Conservation (phyloP, 1,140 invertebrate genomes). For the Diachasma alloeum region DNA sequence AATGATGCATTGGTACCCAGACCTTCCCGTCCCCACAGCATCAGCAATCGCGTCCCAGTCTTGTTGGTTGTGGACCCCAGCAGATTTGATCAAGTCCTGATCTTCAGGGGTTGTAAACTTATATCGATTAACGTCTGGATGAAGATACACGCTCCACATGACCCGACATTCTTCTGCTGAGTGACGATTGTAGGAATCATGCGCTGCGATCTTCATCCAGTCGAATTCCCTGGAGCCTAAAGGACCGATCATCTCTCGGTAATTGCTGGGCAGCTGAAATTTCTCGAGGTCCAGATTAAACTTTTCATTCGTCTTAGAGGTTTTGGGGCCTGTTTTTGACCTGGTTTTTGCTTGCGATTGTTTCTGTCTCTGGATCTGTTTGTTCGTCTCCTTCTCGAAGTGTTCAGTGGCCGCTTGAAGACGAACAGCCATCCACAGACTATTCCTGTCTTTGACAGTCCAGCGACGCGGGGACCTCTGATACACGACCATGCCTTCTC, state of each 20-base stretch:
- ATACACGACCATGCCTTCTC: slow-evolving; percentile 51
- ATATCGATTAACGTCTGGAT: slow-evolving; percentile 71
- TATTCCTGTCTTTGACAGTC: slow-evolving; percentile 49
- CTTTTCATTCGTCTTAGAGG: not conserved
- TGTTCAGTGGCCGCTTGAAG: slow-evolving; percentile 35
- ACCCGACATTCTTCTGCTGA: slow-evolving; percentile 66
- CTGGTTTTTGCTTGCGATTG: not conserved
- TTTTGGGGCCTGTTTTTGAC: not conserved
- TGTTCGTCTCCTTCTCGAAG: not conserved
- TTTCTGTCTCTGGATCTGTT: not conserved
- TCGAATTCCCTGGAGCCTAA: slow-evolving; percentile 53
- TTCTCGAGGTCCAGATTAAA: not conserved
- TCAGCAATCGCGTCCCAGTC: slow-evolving; percentile 73
- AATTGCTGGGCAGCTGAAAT: slow-evolving; percentile 30
- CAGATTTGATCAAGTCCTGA: slow-evolving; percentile 61
- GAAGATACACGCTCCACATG: slow-evolving; percentile 75
- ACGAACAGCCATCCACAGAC: slow-evolving; percentile 45
- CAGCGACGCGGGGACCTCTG: slow-evolving; percentile 47
- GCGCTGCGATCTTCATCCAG: slow-evolving; percentile 63
- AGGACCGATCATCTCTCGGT: slow-evolving; percentile 43
- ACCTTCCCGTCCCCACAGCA: slow-evolving; percentile 66
- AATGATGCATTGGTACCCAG: slow-evolving; percentile 72
- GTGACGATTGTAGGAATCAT: slow-evolving; percentile 62
- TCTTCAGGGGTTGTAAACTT: slow-evolving; percentile 71
- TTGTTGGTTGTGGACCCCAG: slow-evolving; percentile 62